Percentiles rank a stretch among this genome's conserved stretches.
phyloP scores from a whole-genome alignment of 2,888 invertebrate species.

The Hypomecis punctinalis region DNA sequence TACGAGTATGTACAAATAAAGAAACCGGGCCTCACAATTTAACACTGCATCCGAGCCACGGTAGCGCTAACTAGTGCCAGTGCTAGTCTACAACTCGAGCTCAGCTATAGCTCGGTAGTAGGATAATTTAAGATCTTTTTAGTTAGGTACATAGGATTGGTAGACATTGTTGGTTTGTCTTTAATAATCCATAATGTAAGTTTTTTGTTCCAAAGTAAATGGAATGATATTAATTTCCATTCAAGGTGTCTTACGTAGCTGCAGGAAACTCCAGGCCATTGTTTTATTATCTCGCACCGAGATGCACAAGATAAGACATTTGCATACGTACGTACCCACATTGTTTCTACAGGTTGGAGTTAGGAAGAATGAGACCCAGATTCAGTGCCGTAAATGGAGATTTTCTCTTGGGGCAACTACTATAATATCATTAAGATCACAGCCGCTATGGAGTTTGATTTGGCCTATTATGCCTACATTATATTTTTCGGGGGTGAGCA shows the following conservation, averaged over 20 bases:
- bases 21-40: too few species aligned
- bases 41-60: too few species aligned
- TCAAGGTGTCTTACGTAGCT: slow-evolving; percentile 14
- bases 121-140: too few species aligned
- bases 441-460: too few species aligned
- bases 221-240: slow-evolving; percentile 20
- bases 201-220: not conserved
- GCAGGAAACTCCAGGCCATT: slow-evolving; percentile 25
- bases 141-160: too few species aligned
- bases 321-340: slow-evolving; percentile 15
- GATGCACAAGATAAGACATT: slow-evolving; percentile 20
- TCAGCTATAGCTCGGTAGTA: too few species aligned
- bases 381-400: not conserved
- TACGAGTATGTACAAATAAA: too few species aligned
- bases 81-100: too few species aligned
- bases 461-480: too few species aligned
- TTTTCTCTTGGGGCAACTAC: not conserved
- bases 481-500: too few species aligned
- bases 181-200: not conserved
- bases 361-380: not conserved
- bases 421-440: not conserved
- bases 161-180: too few species aligned
- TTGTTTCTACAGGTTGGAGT: slow-evolving; percentile 8
- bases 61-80: too few species aligned
- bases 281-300: slow-evolving; percentile 21